Percentiles rank a stretch among this genome's conserved stretches.
Conservation (phyloP, 2,888 invertebrate genomes). For the Sinodicranocentrus sp. region DNA sequence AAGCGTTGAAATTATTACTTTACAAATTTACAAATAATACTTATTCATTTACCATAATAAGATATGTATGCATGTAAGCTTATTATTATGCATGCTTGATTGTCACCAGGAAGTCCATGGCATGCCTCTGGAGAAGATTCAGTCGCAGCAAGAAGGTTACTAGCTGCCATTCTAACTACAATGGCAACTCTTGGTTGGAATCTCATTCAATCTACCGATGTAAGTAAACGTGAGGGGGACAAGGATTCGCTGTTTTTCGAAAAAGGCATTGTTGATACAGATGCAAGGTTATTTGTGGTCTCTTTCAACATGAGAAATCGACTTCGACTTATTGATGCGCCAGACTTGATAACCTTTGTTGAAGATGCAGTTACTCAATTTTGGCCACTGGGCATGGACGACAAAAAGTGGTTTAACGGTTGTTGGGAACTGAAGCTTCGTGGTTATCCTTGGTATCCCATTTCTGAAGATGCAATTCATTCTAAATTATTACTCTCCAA, state of each 20-base stretch:
- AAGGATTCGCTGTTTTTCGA: slow-evolving; percentile 71
- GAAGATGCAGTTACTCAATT: slow-evolving; percentile 13
- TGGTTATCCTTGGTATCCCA: slow-evolving; percentile 56
- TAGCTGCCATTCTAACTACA: slow-evolving; percentile 42
- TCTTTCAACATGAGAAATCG: slow-evolving; percentile 55
- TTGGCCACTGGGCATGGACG: slow-evolving; percentile 52
- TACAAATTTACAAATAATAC: no score
- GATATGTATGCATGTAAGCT: no score
- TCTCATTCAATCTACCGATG: slow-evolving; percentile 61
- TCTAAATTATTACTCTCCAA: slow-evolving; percentile 43
- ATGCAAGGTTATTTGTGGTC: slow-evolving; percentile 58
- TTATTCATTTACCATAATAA: no score
- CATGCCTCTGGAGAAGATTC: slow-evolving; percentile 30
- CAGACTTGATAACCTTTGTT: slow-evolving; percentile 34
- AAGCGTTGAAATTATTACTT: background rate
- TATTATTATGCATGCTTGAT: no score
- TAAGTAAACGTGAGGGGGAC: slow-evolving; percentile 62
- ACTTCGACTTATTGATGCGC: slow-evolving; percentile 65
- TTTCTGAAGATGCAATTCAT: slow-evolving; percentile 26
- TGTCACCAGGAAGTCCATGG: slow-evolving; percentile 43
- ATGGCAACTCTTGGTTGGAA: slow-evolving; percentile 71
- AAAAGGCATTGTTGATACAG: slow-evolving; percentile 43
- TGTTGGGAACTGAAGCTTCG: slow-evolving; percentile 53
- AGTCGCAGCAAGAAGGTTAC: slow-evolving; percentile 37
- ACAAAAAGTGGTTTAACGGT: slow-evolving; percentile 20